Base-by-base conservation (phyloP, 2,797 vertebrate species). In the Acomys russatus region DNA sequence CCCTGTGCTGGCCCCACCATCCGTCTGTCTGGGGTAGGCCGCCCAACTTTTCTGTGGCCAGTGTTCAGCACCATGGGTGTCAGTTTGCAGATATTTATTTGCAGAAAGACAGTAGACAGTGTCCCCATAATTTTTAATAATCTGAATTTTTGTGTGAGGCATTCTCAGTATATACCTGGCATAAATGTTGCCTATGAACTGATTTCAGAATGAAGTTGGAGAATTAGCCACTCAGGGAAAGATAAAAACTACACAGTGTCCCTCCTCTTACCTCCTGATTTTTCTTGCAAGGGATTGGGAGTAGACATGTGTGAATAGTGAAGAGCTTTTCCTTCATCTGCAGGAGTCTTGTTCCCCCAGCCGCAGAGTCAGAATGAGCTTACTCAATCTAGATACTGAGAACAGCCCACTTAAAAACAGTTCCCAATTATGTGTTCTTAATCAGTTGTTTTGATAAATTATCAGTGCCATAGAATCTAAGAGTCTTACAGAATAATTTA, bases 261-360 rank as follows among this genome's bases (percentile, higher is more conserved):
- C 23, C n/a, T 51, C 63, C 68, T 86, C 38, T 30, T 6, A 56
- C 28, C 66, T 33, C 35, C 77, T 6, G 18, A 54, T 59, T 87
- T n/a, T 51, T 71, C 3, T 1, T 12, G 18, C 5, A 33, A 6
- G 64, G 0, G 2, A 25, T 38, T 20, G 18, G 66, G 7, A 28
- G 33, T 10, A 1, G 54, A 59, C 15, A 1, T 1, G 0, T 2
- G 33, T 73, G 2, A 1, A 6, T 15, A 35, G 20, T 33, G 9
- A 78, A 30, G 18, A 5, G 23, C 22, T 54, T 49, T 9, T 33
- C 23, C 22, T 12, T 66, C 6, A 33, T 84, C 0, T 9, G 1
- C 59, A 71, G n/a, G 59, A 2, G 11, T 23, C 12, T 7, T 15
- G 6, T 5, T 22, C 25, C 51, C 68, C 44, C 15, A 17, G 49